Base-by-base conservation (phyloP, 2,797 vertebrate species). In the Alauda arvensis region DNA sequence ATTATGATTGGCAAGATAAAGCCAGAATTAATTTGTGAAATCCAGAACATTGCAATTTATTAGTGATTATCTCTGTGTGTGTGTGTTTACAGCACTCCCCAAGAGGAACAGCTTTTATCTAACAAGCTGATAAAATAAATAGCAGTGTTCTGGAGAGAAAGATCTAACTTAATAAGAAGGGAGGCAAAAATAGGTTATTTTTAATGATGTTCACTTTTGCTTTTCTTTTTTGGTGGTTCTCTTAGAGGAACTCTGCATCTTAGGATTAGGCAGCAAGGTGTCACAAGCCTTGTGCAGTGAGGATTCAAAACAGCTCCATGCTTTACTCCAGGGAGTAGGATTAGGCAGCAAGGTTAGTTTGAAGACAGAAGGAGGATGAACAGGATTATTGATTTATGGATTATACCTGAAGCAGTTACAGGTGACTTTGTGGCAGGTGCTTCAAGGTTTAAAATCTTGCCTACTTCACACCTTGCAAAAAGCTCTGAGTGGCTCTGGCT, bases 1-100 rank as follows among this genome's bases (percentile, higher is more conserved):
- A 37, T 88, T 76, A 26, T 69, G 53, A 85, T 12, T 87, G 78
- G 70, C 79, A 87, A 87, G 80, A 74, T 89, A 52, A 92, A 91
- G 37, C 31, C 61, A 70, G 33, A 62, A 84, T 81, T 85, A 63
- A 78, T 90, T 90, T 81, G 33, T 83, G 63, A 76, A 83, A 85
- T 80, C 46, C 70, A 88, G 77, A 89, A 42, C 25, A 76, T 80
- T 3, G 5, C 24, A 62, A 69, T 71, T 83, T 75, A 60, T 75
- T 91, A 43, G 67, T 52, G 71, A 81, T 75, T 77, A 66, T 49
- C 53, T 60, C 0, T 66, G 4, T 53, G 12, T 77, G 10, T 70
- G 14, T 76, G 48, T 14, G 5, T 43, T 9, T 24, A 31, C 2
- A 9, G 46, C 11, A 4, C 21, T 62, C 29, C 46, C 55, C 23